These are phyloP conservation scores for Emydura subglobosa DNA, from an alignment of 2,113 vertebrate genomes.

Conservation along the genomic window DNA sequence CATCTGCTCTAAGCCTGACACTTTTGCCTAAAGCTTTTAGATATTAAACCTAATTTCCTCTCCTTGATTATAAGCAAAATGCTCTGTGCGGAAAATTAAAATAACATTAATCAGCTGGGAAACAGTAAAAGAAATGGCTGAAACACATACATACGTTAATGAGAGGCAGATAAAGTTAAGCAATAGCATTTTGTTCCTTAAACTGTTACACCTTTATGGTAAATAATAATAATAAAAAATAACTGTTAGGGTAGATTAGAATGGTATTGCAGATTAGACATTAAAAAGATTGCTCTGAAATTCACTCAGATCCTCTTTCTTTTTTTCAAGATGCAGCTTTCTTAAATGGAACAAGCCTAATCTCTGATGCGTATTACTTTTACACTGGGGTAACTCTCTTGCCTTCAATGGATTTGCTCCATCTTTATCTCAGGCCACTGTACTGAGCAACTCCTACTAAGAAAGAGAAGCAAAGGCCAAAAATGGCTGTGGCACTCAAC, in stretches of 20 bases:
- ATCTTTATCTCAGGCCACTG: not conserved
- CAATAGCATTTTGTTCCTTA: not conserved
- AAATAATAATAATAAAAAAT: not conserved
- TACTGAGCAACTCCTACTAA: not conserved
- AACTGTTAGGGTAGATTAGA: not conserved
- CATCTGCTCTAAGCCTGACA: constrained; percentile 56
- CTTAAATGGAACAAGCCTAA: not conserved
- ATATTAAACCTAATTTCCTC: constrained; percentile 43
- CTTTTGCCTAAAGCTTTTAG: constrained; percentile 40
- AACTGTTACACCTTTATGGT: not conserved
- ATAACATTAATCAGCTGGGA: constrained; percentile 59
- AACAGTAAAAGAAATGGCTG: constrained; percentile 41
- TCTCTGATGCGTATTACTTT: not conserved
- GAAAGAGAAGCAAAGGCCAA: not conserved
- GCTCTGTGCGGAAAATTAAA: constrained; percentile 44
- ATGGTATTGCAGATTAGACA: not conserved
- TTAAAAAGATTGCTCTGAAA: not conserved
- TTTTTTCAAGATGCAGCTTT: not conserved
- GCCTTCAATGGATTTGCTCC: not conserved
- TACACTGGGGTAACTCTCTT: not conserved
- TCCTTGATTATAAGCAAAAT: constrained; percentile 62
- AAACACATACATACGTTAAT: constrained; percentile 49
- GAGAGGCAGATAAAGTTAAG: constrained; percentile 52
- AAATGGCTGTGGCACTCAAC: not conserved
- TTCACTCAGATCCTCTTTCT: not conserved